Evolutionary conservation across 2,888 invertebrate genomes (phyloP).

Genomic region (Allophyes oxyacanthae): DNA sequence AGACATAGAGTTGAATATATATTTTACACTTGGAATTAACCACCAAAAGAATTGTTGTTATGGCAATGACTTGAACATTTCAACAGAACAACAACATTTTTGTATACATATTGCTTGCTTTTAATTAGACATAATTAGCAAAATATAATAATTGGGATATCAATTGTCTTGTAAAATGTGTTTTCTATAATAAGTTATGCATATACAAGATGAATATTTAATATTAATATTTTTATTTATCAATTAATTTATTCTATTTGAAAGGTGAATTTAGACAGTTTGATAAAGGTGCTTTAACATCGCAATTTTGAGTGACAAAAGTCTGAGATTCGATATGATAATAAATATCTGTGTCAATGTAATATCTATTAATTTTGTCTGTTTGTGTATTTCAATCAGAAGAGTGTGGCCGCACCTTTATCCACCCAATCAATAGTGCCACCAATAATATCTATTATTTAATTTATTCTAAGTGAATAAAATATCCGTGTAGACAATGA

Average conservation of each 20-base stretch:
- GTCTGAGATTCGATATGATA: slow-evolving; percentile 22
- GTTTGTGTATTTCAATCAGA: slow-evolving; percentile 8
- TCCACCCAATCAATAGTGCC: slow-evolving; percentile 36
- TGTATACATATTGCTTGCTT: slow-evolving; percentile 24
- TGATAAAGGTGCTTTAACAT: slow-evolving; percentile 50
- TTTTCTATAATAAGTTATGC: slow-evolving; percentile 41
- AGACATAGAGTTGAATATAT: slow-evolving; percentile 65
- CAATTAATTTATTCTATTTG: slow-evolving; percentile 48
- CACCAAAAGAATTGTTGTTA: slow-evolving; percentile 65
- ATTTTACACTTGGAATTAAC: slow-evolving; percentile 38
- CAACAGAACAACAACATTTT: slow-evolving; percentile 52
- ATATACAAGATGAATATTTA: slow-evolving; percentile 52
- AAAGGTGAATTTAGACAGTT: slow-evolving; percentile 50
- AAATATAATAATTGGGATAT: slow-evolving; percentile 50
- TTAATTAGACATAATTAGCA: slow-evolving; percentile 40
- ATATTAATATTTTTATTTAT: slow-evolving; percentile 45
- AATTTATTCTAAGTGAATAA: slow-evolving; percentile 55
- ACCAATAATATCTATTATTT: slow-evolving; percentile 42
- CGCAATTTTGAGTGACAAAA: slow-evolving; percentile 33
- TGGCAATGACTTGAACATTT: slow-evolving; percentile 68
- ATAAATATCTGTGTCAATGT: slow-evolving; percentile 29
- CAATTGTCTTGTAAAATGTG: slow-evolving; percentile 64
- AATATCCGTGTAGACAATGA: slow-evolving; percentile 49
- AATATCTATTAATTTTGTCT: slow-evolving; percentile 14
- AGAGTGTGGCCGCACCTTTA: slow-evolving; percentile 44